Conservation (phyloP, 2,113 vertebrate genomes). For the Cercopithecus mona region DNA sequence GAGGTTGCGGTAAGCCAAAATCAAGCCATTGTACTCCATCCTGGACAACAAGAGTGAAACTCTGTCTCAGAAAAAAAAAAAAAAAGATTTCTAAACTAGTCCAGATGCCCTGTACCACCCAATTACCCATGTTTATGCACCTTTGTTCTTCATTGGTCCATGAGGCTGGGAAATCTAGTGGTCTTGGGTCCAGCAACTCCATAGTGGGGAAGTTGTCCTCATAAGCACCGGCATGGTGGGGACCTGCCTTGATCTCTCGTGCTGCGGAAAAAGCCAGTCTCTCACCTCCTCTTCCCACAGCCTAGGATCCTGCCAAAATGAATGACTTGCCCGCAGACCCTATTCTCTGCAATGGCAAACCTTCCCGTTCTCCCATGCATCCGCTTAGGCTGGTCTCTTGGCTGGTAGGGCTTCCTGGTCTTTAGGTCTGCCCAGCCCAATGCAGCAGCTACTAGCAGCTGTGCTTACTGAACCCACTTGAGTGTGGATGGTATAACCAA, state of each 20-base stretch:
- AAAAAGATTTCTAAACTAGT: not conserved
- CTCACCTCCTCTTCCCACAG: not conserved
- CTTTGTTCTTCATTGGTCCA: not conserved
- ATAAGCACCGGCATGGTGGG: not conserved
- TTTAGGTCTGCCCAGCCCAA: not conserved
- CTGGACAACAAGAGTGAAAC: no score
- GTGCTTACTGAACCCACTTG: not conserved
- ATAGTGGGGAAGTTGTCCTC: not conserved
- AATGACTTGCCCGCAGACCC: not conserved
- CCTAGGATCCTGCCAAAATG: not conserved
- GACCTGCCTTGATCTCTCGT: not conserved
- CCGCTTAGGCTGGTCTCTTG: not conserved
- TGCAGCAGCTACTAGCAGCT: not conserved
- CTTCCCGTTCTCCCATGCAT: not conserved
- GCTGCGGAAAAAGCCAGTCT: not conserved
- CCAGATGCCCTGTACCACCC: not conserved
- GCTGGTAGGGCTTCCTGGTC: not conserved
- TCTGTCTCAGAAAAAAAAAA: no score
- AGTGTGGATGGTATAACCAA: not conserved
- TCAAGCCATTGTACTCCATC: no score
- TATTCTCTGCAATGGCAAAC: not conserved
- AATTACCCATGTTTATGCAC: not conserved
- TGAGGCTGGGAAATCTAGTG: not conserved
- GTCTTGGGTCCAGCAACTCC: not conserved
- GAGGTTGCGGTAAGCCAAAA: no score